phyloP scores from a whole-genome alignment of 2,797 vertebrate genomes.

The Danio albolineatus region DNA sequence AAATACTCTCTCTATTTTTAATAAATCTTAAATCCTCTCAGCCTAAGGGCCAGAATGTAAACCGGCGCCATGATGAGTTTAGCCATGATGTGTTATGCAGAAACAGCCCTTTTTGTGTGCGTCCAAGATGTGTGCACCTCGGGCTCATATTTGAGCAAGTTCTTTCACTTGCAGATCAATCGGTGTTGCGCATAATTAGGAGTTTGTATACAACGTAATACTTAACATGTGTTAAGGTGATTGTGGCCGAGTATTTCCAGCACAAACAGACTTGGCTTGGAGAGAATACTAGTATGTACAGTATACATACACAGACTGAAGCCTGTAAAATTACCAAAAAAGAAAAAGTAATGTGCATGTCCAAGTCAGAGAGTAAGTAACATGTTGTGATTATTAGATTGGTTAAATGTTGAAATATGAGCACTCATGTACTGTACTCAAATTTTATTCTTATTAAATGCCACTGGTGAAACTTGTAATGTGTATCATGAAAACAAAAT shows the following conservation, averaged over 20 bases:
- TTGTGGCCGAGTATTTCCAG: background rate
- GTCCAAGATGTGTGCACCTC: slow-evolving; percentile 63
- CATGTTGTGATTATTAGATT: too few species aligned
- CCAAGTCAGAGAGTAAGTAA: background rate
- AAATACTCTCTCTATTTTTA: slow-evolving; percentile 79
- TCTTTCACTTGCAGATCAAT: slow-evolving; percentile 1
- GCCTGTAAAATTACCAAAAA: background rate
- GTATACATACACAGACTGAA: too few species aligned
- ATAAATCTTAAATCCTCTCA: slow-evolving; percentile 80
- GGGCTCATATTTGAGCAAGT: slow-evolving; percentile 42
- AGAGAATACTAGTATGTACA: too few species aligned
- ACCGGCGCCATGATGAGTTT: slow-evolving; percentile 63
- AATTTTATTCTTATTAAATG: background rate
- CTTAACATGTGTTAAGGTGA: background rate
- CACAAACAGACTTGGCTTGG: background rate
- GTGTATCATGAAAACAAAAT: background rate
- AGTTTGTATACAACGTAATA: background rate
- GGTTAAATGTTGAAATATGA: background rate
- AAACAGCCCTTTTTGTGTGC: slow-evolving; percentile 63
- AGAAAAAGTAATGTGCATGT: background rate
- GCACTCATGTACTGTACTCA: background rate
- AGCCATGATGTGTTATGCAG: slow-evolving; percentile 72
- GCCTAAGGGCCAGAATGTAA: slow-evolving; percentile 67
- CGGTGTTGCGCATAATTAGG: background rate
- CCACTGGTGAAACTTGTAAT: background rate